Base-by-base conservation (phyloP, 2,797 vertebrate genomes). In the Vireo griseus region DNA sequence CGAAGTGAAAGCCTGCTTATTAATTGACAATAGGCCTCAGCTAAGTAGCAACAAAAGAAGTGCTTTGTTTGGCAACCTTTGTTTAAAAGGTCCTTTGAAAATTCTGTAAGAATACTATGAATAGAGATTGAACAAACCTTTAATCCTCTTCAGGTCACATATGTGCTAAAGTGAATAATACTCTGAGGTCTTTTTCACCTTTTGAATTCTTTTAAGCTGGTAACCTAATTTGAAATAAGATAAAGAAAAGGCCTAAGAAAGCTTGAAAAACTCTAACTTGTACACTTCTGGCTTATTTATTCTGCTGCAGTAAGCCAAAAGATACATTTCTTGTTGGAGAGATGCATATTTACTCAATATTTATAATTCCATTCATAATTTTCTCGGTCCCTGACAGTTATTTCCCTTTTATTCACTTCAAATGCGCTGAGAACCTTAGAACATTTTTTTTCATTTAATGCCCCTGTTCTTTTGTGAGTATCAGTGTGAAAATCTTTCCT, bases 401-500 rank as follows among this genome's bases (percentile, higher is more conserved):
- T 94, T 94, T 92, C 69, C 55, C 51, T 81, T 95, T 93, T 82
- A 81, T 91, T 94, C 67, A 77, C 77, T 77, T 95, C 71, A 95
- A 94, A 57, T 88, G 67, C 83, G 57, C 62, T 73, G 89, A 85
- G 90, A 68, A 90, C 65, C 50, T 78, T 28, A 22, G 73, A 94
- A 89, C 83, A 16, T 68, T 90, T 65, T 54, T 73, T 84, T 88
- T 76, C 45, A 44, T 84, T 85, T 88, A 95, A 90, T 82, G 84
- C 52, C 85, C 47, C 39, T 40, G 81, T 83, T 72, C 88, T 89
- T 76, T 86, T 90, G 92, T 96, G 96, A 97, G 95, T 97, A 97
- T 98, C 97, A 93, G 97, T 98, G 98, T 98, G 98, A 98, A 98
- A 98, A 97, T 96, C 97, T 97, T 97, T 97, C 98, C 98, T 98